A percentile compares a stretch with the other conserved stretches of the same genome.
Conservation (phyloP, 23 tunicate genomes). For the Trididemnum miniatum region DNA sequence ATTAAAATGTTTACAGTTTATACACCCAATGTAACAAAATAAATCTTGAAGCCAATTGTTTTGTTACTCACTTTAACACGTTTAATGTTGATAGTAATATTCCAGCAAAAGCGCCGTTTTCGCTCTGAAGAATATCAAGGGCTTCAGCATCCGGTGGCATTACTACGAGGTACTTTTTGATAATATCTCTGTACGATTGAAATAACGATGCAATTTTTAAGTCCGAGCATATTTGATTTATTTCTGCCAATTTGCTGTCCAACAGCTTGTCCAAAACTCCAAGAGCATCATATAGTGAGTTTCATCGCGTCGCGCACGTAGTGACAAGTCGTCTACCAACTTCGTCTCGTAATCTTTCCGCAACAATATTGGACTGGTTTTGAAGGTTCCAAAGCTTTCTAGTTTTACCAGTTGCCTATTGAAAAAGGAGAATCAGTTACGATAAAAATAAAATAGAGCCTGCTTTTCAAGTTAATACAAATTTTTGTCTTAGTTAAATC, state of each 20-base stretch:
- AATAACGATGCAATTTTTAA: not conserved
- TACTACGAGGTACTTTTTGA: not conserved
- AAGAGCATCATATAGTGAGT: not conserved
- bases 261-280: not conserved
- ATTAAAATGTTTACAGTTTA: no score
- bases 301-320: not conserved
- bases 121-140: slow-evolving; percentile 6
- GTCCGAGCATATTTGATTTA: not conserved
- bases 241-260: not conserved
- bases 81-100: not conserved
- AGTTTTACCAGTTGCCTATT: not conserved
- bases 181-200: not conserved
- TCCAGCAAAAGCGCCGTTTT: not conserved
- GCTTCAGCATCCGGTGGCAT: not conserved
- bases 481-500: no score
- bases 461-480: no score
- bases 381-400: not conserved
- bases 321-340: not conserved
- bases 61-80: not conserved
- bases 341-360: not conserved
- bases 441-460: no score
- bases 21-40: no score
- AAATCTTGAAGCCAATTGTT: no score
- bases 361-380: not conserved
- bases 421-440: not conserved